These are phyloP conservation scores for Ptychobarbus kaznakovi DNA, from an alignment of 2,797 vertebrate genomes.

Conservation along the genomic window DNA sequence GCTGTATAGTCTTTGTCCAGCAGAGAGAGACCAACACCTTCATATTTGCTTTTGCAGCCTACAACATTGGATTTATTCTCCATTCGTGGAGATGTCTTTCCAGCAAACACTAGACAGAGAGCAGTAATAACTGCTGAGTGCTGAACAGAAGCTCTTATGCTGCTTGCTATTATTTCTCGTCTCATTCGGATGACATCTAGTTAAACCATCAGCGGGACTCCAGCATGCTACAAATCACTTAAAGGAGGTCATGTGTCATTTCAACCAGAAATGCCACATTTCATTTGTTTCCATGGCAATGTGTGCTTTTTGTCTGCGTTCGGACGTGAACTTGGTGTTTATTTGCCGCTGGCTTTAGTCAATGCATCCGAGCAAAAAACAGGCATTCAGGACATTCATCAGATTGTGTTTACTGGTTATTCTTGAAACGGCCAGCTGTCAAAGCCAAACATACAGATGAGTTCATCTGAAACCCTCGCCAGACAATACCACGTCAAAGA, in stretches of 20 bases:
- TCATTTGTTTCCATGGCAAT: constrained; percentile 34
- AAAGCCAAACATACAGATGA: neutral
- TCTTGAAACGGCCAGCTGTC: constrained; percentile 16
- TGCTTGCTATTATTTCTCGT: neutral
- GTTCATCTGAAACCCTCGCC: constrained; percentile 26
- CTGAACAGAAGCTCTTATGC: neutral
- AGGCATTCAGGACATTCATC: neutral
- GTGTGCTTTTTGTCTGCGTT: neutral
- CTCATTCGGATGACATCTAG: constrained; percentile 36
- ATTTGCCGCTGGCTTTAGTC: neutral
- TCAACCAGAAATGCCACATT: constrained; percentile 13
- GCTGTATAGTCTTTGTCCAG: constrained; percentile 29
- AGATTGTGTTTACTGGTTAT: neutral
- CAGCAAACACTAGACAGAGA: neutral
- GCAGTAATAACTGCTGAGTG: neutral
- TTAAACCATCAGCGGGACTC: constrained; percentile 19
- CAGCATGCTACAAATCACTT: constrained; percentile 28
- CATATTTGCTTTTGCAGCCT: neutral
- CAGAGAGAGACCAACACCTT: constrained; percentile 50
- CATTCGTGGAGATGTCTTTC: neutral
- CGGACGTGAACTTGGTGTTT: constrained; percentile 18
- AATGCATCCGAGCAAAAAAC: neutral
- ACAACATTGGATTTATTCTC: neutral
- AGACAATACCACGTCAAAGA: constrained; percentile 45
- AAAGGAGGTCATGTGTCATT: constrained; percentile 21